Percentiles rank a stretch among this genome's conserved stretches.
These are phyloP conservation scores for Xiphorhynchus erythropygius DNA, from an alignment of 2,797 vertebrate genomes.

Conservation along the genomic window DNA sequence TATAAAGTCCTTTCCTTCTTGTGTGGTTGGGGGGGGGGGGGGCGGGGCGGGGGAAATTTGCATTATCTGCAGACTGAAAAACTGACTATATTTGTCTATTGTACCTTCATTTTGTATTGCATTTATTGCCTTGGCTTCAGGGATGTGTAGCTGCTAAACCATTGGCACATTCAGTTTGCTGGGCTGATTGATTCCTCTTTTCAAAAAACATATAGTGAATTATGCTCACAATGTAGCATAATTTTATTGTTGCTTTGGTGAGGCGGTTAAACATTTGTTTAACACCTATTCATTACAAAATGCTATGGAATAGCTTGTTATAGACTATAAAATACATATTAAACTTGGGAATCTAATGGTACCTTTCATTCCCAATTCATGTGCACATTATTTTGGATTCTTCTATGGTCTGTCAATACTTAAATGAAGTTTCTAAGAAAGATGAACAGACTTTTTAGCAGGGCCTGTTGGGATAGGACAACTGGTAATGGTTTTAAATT, in stretches of 20 bases:
- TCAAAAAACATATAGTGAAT: not conserved
- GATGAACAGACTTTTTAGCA: not conserved
- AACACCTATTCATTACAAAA: not conserved
- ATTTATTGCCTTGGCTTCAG: not conserved
- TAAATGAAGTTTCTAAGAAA: not conserved
- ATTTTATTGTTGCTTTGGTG: not conserved
- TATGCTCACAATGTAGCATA: not conserved
- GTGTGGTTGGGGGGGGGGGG: not conserved
- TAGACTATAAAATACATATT: not conserved
- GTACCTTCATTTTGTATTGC: not conserved
- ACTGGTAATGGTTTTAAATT: not conserved
- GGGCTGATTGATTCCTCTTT: not conserved
- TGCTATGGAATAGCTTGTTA: not conserved
- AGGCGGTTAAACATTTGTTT: constrained; percentile 5
- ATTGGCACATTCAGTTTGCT: not conserved
- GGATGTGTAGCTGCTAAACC: not conserved
- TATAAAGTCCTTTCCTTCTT: not conserved
- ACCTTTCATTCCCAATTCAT: not conserved
- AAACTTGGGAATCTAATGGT: not conserved
- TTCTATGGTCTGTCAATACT: not conserved
- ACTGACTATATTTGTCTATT: not conserved
- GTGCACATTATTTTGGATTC: not conserved
- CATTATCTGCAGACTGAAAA: not conserved
- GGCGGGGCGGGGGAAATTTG: rapidly evolving
- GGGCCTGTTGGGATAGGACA: not conserved